Evolutionary conservation across 2,797 vertebrate species (phyloP), one percentile per base, ranked within the genome.

Genomic region (Epinephelus awoara): DNA sequence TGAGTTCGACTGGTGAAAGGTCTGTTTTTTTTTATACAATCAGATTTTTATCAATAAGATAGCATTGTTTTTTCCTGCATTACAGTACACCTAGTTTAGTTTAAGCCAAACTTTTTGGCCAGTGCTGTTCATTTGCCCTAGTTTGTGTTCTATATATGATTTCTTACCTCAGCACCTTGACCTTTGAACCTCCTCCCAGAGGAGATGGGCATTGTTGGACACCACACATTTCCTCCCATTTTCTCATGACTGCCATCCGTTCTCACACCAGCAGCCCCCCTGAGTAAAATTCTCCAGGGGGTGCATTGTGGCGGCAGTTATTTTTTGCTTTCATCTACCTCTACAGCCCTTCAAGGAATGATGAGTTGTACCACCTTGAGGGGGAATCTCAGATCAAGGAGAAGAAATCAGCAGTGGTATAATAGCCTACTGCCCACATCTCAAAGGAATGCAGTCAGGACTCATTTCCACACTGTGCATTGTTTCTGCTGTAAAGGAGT

Each of bases 151-250:
- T 72, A 79, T 66, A 55, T 49, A 18, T 73, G 21, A 67, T 58
- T 66, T 79, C 50, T 89, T 70, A 80, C 79, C 63, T 87, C 83
- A 86, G 9, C 81, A 75, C 75, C 38, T 63, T 62, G 75, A 84
- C 73, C 67, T 72, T 19, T 82, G 65, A 58, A 69, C 75, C 64
- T 82, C 85, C 79, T 83, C 77, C 65, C 72, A 55, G 27, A 83
- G 79, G 79, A 79, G 71, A 72, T 23, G 81, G 75, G 54, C 82
- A 57, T 89, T 89, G 88, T 91, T 89, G 87, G 82, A 85, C 72
- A 72, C 50, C 63, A 61, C 23, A 80, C 57, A 89, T 84, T 94
- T 93, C 93, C 92, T 90, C 70, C 78, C 61, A 78, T 92, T 91
- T 92, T 91, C 81, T 67, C 69, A 57, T 72, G 84, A 49, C 73